These are phyloP conservation scores for Ecliptopera silaceata DNA, from an alignment of 2,888 invertebrate species.

Conservation along the genomic window DNA sequence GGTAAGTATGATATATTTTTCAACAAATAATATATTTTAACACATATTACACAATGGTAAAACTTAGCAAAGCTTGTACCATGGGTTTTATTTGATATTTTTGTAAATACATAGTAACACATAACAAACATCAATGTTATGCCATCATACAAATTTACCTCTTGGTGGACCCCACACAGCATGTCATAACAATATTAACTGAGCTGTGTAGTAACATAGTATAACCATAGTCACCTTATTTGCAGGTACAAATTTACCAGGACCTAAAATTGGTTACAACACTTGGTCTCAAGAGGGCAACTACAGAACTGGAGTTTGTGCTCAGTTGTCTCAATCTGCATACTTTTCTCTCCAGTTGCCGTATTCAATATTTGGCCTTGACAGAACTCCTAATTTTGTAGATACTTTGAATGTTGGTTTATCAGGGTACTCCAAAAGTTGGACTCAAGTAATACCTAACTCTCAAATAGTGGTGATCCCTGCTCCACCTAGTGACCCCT, in stretches of 20 bases:
- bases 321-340: constrained; percentile 95
- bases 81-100: too few relatives aligned
- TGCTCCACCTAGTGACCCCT: constrained; percentile 88
- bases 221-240: constrained; percentile 22
- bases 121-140: too few relatives aligned
- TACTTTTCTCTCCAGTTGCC: constrained; percentile 97
- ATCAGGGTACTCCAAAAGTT: constrained; percentile 87
- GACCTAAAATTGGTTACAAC: constrained; percentile 93
- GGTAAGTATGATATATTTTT: constrained; percentile 73
- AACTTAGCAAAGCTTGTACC: too few relatives aligned
- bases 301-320: constrained; percentile 90
- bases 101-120: too few relatives aligned
- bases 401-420: constrained; percentile 93
- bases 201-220: not conserved
- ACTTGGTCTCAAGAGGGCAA: constrained; percentile 95
- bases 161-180: too few relatives aligned
- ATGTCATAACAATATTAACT: not conserved
- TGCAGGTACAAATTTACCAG: constrained; percentile 92
- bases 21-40: too few relatives aligned
- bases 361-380: constrained; percentile 98
- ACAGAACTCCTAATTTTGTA: constrained; percentile 98
- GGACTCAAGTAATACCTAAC: constrained; percentile 98
- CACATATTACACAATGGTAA: too few relatives aligned
- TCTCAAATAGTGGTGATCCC: constrained; percentile 98
- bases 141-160: too few relatives aligned